Evolutionary conservation across 2,113 vertebrate genomes (phyloP).

Genomic region (Monarcha castaneiventris): DNA sequence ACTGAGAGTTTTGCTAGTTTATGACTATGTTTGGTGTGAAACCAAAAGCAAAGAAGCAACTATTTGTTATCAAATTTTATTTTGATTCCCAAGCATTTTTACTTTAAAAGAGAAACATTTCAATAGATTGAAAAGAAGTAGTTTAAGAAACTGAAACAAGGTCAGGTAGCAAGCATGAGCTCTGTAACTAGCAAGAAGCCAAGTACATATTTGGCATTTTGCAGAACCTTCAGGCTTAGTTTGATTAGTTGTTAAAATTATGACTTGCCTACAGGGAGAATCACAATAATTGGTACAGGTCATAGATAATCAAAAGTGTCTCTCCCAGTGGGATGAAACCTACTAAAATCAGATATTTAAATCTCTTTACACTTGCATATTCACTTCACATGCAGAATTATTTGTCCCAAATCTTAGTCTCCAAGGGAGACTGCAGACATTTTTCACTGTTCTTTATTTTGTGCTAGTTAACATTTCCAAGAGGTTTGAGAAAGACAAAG

Average conservation of each 20-base stretch:
- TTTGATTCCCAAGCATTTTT: background rate
- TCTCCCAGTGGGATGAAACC: slow-evolving; percentile 79
- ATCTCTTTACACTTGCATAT: slow-evolving; percentile 75
- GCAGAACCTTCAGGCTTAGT: slow-evolving; percentile 78
- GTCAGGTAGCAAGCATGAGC: slow-evolving; percentile 48
- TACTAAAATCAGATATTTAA: slow-evolving; percentile 90
- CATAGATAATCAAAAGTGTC: slow-evolving; percentile 87
- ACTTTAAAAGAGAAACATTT: slow-evolving; percentile 14
- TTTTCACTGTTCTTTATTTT: slow-evolving; percentile 72
- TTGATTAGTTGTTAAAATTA: slow-evolving; percentile 91
- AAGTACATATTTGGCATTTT: slow-evolving; percentile 72
- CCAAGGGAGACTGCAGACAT: slow-evolving; percentile 66
- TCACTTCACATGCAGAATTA: slow-evolving; percentile 65
- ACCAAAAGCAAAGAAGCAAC: background rate
- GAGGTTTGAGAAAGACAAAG: slow-evolving; percentile 31
- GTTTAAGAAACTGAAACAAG: slow-evolving; percentile 49
- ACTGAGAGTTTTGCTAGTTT: background rate
- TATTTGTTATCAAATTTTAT: background rate
- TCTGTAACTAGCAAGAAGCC: slow-evolving; percentile 52
- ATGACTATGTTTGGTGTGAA: background rate
- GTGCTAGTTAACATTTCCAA: slow-evolving; percentile 75
- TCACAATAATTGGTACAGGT: slow-evolving; percentile 86
- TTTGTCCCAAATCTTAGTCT: slow-evolving; percentile 68
- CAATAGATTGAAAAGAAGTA: slow-evolving; percentile 12
- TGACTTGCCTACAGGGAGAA: slow-evolving; percentile 80